Conservation (phyloP, 2,888 invertebrate species). For the Platycheirus albimanus region DNA sequence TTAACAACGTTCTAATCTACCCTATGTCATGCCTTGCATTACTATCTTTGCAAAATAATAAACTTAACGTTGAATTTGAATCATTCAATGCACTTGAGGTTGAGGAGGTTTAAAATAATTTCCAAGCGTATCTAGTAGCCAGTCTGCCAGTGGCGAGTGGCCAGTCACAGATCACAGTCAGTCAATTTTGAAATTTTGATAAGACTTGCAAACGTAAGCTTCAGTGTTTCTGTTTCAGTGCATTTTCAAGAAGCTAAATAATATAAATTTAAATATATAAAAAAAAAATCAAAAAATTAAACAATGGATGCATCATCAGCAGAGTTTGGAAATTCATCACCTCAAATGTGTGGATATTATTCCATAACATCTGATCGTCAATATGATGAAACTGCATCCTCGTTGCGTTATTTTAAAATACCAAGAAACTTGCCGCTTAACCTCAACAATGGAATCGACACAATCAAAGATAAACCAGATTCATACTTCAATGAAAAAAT, state of each 20-base stretch:
- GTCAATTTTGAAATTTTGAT: no score
- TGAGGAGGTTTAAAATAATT: no score
- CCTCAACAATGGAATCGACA: conserved; percentile 73
- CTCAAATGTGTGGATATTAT: conserved; percentile 38
- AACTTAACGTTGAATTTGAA: no score
- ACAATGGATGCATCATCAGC: conserved; percentile 11
- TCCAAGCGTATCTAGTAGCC: no score
- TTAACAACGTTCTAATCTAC: no score
- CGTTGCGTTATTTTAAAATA: conserved; percentile 36
- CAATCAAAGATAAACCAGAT: conserved; percentile 66
- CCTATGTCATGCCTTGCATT: no score
- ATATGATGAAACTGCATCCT: conserved; percentile 22
- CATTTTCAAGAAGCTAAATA: background rate
- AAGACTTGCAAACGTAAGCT: no score
- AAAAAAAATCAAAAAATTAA: background rate
- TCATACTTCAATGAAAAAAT: conserved; percentile 61
- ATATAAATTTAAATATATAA: background rate
- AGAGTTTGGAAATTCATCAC: background rate
- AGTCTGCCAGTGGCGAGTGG: no score
- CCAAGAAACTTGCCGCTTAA: conserved; percentile 36
- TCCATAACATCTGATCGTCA: conserved; percentile 19
- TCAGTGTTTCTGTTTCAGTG: no score
- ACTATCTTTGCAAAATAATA: no score
- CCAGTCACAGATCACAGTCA: no score
- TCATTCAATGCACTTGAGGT: no score